Conservation (phyloP, 2,113 vertebrate species). For the Podilymbus podiceps region DNA sequence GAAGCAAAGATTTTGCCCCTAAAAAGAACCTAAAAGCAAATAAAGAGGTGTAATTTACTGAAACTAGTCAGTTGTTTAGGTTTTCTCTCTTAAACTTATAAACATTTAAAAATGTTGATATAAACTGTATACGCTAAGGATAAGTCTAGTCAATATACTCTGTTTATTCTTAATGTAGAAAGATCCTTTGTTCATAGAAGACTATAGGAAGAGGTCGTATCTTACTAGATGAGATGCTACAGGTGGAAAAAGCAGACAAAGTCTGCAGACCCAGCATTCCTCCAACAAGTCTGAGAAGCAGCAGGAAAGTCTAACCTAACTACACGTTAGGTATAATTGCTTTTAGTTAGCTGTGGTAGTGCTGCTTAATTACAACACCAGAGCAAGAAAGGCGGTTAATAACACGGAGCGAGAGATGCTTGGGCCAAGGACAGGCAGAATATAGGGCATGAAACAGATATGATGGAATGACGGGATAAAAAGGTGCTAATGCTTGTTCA, state of each 20-base stretch:
- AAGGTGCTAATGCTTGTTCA: neutral
- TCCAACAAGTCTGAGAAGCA: neutral
- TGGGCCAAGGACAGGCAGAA: neutral
- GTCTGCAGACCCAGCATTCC: neutral
- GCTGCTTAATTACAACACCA: neutral
- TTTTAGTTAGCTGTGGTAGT: neutral
- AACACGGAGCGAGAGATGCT: neutral
- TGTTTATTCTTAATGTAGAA: neutral
- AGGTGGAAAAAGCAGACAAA: neutral
- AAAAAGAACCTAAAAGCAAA: neutral
- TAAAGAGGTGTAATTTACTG: neutral
- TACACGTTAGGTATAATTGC: neutral
- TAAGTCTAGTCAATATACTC: neutral
- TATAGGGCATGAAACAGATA: neutral
- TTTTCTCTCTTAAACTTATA: neutral
- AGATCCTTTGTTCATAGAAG: neutral
- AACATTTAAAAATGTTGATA: neutral
- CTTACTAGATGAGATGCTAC: neutral
- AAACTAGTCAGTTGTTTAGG: neutral
- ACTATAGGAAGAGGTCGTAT: neutral
- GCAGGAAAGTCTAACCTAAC: neutral
- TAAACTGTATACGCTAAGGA: neutral
- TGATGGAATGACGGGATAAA: neutral
- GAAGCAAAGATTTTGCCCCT: neutral
- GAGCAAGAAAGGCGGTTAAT: neutral